Evolutionary conservation across 1,140 invertebrate species (phyloP), one percentile per base, ranked within the genome.

Genomic region (Lanistes nyassanus): DNA sequence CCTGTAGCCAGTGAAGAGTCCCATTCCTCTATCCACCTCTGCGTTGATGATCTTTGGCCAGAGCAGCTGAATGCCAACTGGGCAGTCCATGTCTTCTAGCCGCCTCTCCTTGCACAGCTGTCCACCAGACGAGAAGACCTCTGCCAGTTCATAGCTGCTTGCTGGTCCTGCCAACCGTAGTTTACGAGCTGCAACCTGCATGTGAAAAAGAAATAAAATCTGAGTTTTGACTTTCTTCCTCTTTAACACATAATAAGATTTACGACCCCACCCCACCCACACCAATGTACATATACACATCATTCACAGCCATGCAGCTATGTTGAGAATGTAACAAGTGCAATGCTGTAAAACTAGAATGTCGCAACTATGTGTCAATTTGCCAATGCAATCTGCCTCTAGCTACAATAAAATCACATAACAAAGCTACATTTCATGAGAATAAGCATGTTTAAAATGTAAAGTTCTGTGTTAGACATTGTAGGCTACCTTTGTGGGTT

Each of bases 21-120:
- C 90, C 94, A 92, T 75, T 37, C 79, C 80, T 31, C 82, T 77
- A 71, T 82, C 83, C 39, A 82, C 79, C 29, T 86, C 83, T 19
- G 74, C 76, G 58, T 81, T 82, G 29, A 83, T 78, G 36, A 83
- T 78, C 75, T 96, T 95, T 26, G 96, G 96, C 97, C 97, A 98
- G 13, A 98, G 90, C 81, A 96, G 91, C 93, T 98, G 97, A 39
- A 98, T 92, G 34, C 95, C 94, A 13, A 97, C 96, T 2, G 97
- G 97, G 83, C 94, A 96, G 88, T 98, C 97, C 36, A 92, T 91
- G 53, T 93, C 91, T 60, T 94, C 94, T 26, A 99, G 92, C 82
- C 96, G 91, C 76, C 97, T 90, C 90, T 98, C 97, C 87, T 98
- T 98, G 87, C 96, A 98, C 86, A 97, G 95, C 83, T 94, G 93